A percentile compares a stretch with the other conserved stretches of the same genome.
Conservation (phyloP, 92 coral and sea anemone genomes). For the Metridium senile region DNA sequence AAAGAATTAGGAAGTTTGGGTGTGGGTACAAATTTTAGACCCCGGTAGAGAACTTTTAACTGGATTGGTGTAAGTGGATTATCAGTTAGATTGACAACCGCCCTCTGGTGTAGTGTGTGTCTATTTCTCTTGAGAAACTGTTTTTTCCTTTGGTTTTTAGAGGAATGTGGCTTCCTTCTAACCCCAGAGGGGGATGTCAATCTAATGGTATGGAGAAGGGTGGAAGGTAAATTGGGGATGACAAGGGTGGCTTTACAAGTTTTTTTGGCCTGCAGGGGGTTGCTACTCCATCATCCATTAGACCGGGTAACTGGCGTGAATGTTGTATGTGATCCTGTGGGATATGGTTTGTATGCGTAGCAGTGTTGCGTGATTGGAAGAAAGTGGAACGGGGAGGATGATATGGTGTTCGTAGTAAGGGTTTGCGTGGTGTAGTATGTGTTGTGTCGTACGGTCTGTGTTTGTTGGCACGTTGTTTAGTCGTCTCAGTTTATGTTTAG, state of each 20-base stretch:
- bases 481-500: background rate
- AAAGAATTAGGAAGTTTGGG: background rate
- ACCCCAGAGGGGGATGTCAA: background rate
- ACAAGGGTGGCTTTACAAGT: background rate
- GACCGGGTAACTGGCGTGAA: background rate
- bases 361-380: no score
- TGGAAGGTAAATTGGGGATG: background rate
- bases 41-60: constrained; percentile 1
- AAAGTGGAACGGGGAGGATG: background rate
- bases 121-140: no score
- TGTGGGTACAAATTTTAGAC: constrained; percentile 32
- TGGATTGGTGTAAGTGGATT: background rate
- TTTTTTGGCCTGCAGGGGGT: background rate
- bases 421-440: background rate
- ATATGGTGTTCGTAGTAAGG: background rate
- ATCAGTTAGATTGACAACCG: no score
- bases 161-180: background rate
- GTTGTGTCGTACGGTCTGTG: background rate
- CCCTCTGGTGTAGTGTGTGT: no score
- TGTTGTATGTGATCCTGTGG: background rate
- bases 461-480: background rate
- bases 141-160: background rate
- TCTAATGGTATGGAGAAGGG: no score
- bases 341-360: no score
- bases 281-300: background rate